Conservation (phyloP, 2,113 vertebrate genomes). For the Buteo buteo region DNA sequence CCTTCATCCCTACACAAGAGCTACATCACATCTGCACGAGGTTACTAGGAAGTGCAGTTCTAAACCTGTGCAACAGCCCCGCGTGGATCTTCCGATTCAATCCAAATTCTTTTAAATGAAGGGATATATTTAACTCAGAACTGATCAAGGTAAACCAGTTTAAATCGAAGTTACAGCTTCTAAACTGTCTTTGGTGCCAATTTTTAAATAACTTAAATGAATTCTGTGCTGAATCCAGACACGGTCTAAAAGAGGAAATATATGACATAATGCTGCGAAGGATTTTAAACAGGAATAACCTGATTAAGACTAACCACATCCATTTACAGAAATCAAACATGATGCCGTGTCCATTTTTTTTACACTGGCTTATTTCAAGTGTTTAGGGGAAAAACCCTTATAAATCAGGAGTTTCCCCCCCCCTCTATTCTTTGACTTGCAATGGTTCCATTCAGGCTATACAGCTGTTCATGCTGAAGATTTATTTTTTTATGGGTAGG, state of each 20-base stretch:
- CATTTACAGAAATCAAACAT: neutral
- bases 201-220: neutral
- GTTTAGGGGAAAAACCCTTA: neutral
- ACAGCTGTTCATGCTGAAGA: slow-evolving; percentile 13
- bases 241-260: neutral
- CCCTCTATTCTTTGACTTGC: neutral
- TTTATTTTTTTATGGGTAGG: neutral
- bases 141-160: neutral
- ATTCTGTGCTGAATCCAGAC: neutral
- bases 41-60: fast-evolving
- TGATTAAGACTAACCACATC: neutral
- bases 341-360: neutral
- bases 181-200: neutral
- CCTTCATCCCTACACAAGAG: neutral
- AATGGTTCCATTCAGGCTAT: neutral
- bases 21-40: fast-evolving
- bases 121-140: neutral
- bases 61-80: neutral
- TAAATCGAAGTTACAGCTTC: neutral
- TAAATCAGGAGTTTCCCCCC: neutral
- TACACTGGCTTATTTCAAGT: neutral
- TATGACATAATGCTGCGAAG: neutral
- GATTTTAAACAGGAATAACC: neutral
- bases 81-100: no score
- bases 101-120: neutral